Conservation (phyloP, 2,888 invertebrate genomes). For the Plagiodera versicolora region DNA sequence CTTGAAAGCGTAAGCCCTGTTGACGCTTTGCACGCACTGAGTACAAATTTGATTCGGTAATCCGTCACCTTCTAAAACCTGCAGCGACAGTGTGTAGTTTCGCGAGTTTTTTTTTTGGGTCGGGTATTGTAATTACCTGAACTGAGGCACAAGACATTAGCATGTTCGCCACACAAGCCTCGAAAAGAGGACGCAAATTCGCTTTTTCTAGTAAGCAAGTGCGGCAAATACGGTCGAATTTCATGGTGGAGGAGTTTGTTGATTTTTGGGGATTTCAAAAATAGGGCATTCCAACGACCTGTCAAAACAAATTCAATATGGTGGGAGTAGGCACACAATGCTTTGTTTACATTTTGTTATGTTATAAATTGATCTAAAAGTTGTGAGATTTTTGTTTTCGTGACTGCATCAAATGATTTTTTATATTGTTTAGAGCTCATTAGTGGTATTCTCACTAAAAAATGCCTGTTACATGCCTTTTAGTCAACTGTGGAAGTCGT, state of each 20-base stretch:
- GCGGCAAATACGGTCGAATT: slow-evolving; percentile 51
- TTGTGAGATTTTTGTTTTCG: too few relatives aligned
- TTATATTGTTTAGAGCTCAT: too few relatives aligned
- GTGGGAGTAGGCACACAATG: too few relatives aligned
- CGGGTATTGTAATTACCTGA: slow-evolving; percentile 41
- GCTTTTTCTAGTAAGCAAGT: slow-evolving; percentile 51
- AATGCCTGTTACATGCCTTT: too few relatives aligned
- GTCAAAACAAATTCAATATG: too few relatives aligned
- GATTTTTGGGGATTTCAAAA: too few relatives aligned
- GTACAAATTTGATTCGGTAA: slow-evolving; percentile 51
- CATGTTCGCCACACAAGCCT: slow-evolving; percentile 52
- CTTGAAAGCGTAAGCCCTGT: slow-evolving; percentile 51
- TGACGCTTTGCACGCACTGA: slow-evolving; percentile 51
- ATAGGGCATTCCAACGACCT: too few relatives aligned
- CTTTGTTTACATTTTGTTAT: too few relatives aligned
- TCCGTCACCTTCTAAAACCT: slow-evolving; percentile 53
- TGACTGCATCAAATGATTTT: too few relatives aligned
- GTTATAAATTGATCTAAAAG: too few relatives aligned
- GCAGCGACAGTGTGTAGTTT: slow-evolving; percentile 10
- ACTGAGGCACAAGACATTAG: slow-evolving; percentile 52
- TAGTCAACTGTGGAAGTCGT: too few relatives aligned
- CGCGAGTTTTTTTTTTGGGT: neutral
- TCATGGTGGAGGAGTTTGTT: slow-evolving; percentile 37
- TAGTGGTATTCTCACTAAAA: too few relatives aligned
- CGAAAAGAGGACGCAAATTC: slow-evolving; percentile 50